Evolutionary conservation across 2,888 invertebrate genomes (phyloP).

Genomic region (Yponomeuta plumbellus): DNA sequence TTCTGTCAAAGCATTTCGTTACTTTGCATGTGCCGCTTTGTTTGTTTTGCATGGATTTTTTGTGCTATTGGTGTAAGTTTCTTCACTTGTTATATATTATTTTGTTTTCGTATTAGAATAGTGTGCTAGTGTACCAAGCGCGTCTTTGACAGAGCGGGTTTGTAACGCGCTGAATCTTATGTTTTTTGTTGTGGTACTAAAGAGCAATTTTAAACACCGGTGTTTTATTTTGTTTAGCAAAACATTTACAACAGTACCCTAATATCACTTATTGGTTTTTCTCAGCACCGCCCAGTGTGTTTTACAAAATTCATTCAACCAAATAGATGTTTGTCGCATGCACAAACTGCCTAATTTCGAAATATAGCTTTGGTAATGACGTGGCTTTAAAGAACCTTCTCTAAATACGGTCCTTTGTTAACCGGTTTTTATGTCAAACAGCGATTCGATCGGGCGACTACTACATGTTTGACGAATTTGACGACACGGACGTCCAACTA

Average conservation of each 20-base stretch:
- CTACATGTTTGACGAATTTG: slow-evolving; percentile 98
- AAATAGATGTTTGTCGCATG: slow-evolving; percentile 1
- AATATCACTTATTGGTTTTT: neutral
- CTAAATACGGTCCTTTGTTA: neutral
- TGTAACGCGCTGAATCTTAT: no score
- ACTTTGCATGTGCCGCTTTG: slow-evolving; percentile 16
- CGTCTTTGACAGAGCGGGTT: no score
- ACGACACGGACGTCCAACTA: slow-evolving; percentile 85
- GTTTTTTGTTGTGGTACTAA: no score
- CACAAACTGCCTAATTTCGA: neutral
- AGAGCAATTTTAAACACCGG: no score
- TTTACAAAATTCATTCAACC: neutral
- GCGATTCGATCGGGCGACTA: slow-evolving; percentile 99
- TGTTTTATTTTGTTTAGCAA: no score
- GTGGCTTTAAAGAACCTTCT: neutral
- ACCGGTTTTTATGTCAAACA: slow-evolving; percentile 55
- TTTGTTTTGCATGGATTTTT: slow-evolving; percentile 29
- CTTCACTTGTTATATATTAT: neutral
- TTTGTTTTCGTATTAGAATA: slow-evolving; percentile 9
- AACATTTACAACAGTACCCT: neutral
- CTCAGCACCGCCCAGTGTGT: neutral
- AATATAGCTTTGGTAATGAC: neutral
- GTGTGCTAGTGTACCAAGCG: neutral
- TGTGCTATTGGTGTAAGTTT: slow-evolving; percentile 24
- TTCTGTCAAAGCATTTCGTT: slow-evolving; percentile 21